Evolutionary conservation across 2,113 vertebrate genomes (phyloP).

Genomic region (Lethenteron camtschaticum): DNA sequence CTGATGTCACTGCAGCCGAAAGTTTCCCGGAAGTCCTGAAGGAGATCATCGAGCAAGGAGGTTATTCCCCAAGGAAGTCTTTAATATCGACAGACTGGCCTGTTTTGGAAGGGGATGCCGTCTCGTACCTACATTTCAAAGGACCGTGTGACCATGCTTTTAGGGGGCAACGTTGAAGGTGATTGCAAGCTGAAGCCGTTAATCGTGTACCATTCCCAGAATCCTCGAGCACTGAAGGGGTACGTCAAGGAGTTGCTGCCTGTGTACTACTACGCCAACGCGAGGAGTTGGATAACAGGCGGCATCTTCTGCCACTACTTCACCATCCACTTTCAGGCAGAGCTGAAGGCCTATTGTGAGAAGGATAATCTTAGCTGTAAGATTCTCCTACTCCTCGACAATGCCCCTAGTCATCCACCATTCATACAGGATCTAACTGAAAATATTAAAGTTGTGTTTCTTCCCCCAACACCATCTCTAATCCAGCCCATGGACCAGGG

Average conservation of each 20-base stretch:
- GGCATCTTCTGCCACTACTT: conserved; percentile 5
- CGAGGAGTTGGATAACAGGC: conserved; percentile 7
- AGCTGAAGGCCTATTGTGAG: background rate
- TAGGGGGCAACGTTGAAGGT: conserved; percentile 1
- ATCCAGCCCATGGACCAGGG: conserved; percentile 10
- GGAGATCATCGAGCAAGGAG: conserved; percentile 4
- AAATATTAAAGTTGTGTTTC: background rate
- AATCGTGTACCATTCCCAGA: background rate
- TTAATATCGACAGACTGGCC: conserved; percentile 7
- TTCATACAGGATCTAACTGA: background rate
- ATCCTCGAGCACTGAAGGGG: conserved; percentile 7
- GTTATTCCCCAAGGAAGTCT: conserved; percentile 1
- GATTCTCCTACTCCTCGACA: conserved; percentile 7
- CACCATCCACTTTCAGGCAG: background rate
- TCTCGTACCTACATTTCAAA: conserved; percentile 8
- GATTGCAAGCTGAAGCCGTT: conserved; percentile 7
- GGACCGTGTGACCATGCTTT: conserved; percentile 7
- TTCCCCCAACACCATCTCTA: conserved; percentile 8
- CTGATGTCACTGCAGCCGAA: background rate
- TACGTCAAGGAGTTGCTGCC: conserved; percentile 1
- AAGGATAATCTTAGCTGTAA: conserved; percentile 1
- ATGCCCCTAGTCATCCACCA: conserved; percentile 7
- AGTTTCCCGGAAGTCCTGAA: conserved; percentile 1
- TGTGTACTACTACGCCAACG: conserved; percentile 1
- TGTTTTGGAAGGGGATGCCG: conserved; percentile 9